Percentiles rank a stretch among this genome's conserved stretches.
Conservation (phyloP, 2,888 invertebrate genomes). For the Lithophane semibrunnea region DNA sequence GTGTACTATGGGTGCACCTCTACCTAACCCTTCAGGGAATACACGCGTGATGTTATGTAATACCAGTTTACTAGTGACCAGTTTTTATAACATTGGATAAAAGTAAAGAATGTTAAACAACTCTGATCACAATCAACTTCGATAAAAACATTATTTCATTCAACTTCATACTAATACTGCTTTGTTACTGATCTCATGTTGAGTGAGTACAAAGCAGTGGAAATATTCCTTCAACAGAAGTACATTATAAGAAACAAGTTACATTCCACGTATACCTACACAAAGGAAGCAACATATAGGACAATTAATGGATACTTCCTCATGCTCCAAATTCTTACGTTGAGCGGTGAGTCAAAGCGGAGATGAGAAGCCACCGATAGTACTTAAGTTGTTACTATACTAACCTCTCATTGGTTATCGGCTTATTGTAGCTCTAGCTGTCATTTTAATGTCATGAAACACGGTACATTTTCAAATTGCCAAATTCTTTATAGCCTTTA, state of each 20-base stretch:
- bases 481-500: not conserved
- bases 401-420: slow-evolving; percentile 13
- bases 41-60: too few relatives aligned
- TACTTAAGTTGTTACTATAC: slow-evolving; percentile 27
- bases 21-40: too few relatives aligned
- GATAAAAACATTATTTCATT: not conserved
- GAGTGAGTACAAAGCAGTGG: slow-evolving; percentile 2
- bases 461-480: not conserved
- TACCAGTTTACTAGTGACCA: not conserved
- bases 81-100: not conserved
- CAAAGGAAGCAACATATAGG: slow-evolving; percentile 47
- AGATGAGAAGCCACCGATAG: slow-evolving; percentile 47
- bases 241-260: slow-evolving; percentile 15
- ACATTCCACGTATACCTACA: slow-evolving; percentile 44
- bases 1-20: too few relatives aligned
- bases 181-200: not conserved
- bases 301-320: slow-evolving; percentile 63
- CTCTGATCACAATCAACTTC: not conserved
- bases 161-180: not conserved
- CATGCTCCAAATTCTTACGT: slow-evolving; percentile 61
- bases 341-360: slow-evolving; percentile 61
- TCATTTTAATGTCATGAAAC: slow-evolving; percentile 19
- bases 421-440: slow-evolving; percentile 35
- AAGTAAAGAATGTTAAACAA: not conserved
- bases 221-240: slow-evolving; percentile 9